These are phyloP conservation scores for Lithobates pipiens DNA, from an alignment of 2,797 vertebrate genomes.

Conservation along the genomic window DNA sequence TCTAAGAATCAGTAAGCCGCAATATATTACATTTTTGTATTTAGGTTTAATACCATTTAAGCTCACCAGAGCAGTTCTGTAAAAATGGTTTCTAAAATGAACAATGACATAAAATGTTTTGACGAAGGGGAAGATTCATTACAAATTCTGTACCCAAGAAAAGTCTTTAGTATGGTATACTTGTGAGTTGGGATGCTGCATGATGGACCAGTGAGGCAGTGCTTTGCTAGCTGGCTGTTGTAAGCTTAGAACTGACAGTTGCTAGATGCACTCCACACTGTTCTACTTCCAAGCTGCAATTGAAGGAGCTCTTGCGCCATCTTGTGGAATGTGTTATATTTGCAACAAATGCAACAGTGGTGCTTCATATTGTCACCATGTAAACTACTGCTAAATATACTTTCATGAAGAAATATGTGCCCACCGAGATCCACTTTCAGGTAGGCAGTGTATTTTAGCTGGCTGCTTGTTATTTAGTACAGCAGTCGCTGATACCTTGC, in stretches of 20 bases:
- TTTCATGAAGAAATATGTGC: too few species aligned
- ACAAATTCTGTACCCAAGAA: too few species aligned
- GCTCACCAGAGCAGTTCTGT: too few species aligned
- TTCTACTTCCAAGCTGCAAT: conserved; percentile 48
- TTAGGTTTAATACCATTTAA: too few species aligned
- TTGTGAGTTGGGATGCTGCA: not conserved
- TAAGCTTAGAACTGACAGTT: conserved; percentile 69
- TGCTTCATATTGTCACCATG: not conserved
- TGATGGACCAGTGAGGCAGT: conserved; percentile 76
- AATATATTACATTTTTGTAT: too few species aligned
- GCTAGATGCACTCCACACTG: conserved; percentile 76
- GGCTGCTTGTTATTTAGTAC: conserved; percentile 67
- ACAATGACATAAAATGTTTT: too few species aligned
- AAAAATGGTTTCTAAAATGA: too few species aligned
- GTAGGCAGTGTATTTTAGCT: conserved; percentile 75
- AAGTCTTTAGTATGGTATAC: not conserved
- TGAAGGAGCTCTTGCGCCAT: conserved; percentile 59
- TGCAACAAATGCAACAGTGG: not conserved
- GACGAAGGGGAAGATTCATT: too few species aligned
- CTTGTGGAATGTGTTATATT: conserved; percentile 36
- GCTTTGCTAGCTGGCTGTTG: conserved; percentile 78
- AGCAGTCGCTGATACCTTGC: conserved; percentile 70
- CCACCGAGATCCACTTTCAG: conserved; percentile 54
- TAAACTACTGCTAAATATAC: not conserved
- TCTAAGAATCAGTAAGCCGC: too few species aligned